Base-by-base conservation (phyloP, 2,113 vertebrate species). In the Hippocampus guttulatus region DNA sequence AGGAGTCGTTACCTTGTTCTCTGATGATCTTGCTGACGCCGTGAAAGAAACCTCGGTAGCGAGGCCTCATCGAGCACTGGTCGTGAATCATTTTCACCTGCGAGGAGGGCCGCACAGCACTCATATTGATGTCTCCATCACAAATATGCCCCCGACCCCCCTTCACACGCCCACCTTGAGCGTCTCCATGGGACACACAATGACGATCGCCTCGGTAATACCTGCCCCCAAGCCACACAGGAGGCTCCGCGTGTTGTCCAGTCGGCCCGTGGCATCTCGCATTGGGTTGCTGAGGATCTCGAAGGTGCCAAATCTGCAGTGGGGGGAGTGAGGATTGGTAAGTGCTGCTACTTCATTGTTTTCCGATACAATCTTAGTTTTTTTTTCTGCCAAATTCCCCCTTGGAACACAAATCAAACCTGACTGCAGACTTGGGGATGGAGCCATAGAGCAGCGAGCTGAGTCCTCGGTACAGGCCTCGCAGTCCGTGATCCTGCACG, bases 41-140 rank as follows among this genome's bases (percentile, higher is more conserved):
- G n/a, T 93, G 92, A 73, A 92, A 93, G 87, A 94, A 94, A 20
- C 93, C 93, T 86, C 89, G 77, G 80, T 91, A 94, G 21, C 91
- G 89, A 67, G 92, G 91, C 16, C 84, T 83, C 41, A 90, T 79
- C 8, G 92, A 92, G 54, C 90, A 91, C 88, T 94, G 92, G 85
- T 94, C 91, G 27, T 93, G 93, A 80, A 94, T 93, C 81, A 94
- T 79, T 84, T 93, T 94, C 64, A 95, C 92, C 93, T 95, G 77
- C n/a, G 64, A 38, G 54, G 70, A 0, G 8, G 16, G 10, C 16
- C 18, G 41, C n/a, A 23, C 12, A 15, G 43, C 12, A 15, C 23
- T 11, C 33, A 10, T 5, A 41, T 30, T 45, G 38, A 15, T n/a
- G 12, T 64, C 38, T 20, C 9, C 61, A 10, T 45, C n/a, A 7